Base-by-base conservation (phyloP, 2,113 vertebrate species). In the Kryptolebias marmoratus region DNA sequence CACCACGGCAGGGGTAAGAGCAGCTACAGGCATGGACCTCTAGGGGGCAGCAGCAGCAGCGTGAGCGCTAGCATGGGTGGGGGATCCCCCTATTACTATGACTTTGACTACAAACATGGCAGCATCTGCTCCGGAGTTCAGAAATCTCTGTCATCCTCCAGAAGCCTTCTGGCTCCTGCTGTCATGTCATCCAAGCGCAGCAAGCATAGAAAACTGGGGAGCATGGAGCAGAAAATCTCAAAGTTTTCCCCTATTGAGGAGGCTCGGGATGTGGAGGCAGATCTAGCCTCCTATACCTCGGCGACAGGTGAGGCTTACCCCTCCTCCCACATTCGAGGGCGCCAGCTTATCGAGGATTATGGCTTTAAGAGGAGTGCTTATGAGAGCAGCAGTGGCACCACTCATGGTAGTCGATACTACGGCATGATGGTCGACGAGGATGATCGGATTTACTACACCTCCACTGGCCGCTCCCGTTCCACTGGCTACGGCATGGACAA, bases 181-280 rank as follows among this genome's bases (percentile, higher is more conserved):
- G 96, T 98, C 4, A 77, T 96, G 91, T 95, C 98, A 31, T 91
- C 96, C 0, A 99, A 98, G 82, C 97, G 97, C 90, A 99, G 95
- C 94, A 99, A 98, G 90, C 97, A 99, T 93, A 93, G 96, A 54
- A 99, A 99, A 88, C 96, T 97, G 86, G 95, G 88, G 58, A 88
- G 94, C 82, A 95, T 97, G 89, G 98, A 99, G 86, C 98, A 98
- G 87, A 98, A 99, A 92, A 96, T 99, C 84, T 98, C 97, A 73
- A 99, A 98, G 91, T 99, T 99, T 92, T 99, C 98, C 1, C 98
- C 98, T 15, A 99, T 99, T 0, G 98, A 99, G 88, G 98, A 99
- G 90, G 96, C 97, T 86, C 96, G 96, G 90, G 97, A 99, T 0
- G 97, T 98, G 69, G 98, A 99, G 84, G 95, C 96, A 9, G 97